A percentile compares a stretch with the other conserved stretches of the same genome.
These are phyloP conservation scores for Himalopsyche phryganea DNA, from an alignment of 1,140 invertebrate genomes.

Conservation along the genomic window DNA sequence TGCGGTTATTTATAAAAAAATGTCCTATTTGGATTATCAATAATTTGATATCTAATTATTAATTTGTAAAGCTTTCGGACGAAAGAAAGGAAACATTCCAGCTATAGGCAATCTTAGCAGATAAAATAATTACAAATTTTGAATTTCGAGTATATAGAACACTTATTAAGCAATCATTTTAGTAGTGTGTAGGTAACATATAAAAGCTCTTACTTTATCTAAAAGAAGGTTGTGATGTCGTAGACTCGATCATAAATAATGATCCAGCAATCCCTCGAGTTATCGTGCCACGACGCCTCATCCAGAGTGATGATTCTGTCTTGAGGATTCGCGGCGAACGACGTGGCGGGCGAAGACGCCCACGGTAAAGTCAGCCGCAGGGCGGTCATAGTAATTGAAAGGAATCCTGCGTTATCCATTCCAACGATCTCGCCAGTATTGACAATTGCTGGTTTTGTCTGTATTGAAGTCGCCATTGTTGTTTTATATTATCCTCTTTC, in stretches of 20 bases:
- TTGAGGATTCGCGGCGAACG: conserved; percentile 42
- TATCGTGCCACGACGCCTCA: conserved; percentile 66
- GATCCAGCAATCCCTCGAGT: conserved; percentile 64
- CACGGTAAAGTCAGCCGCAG: conserved; percentile 46
- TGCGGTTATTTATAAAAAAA: too few species aligned
- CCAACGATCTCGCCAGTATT: neutral
- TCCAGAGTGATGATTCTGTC: conserved; percentile 55
- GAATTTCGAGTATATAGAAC: too few species aligned
- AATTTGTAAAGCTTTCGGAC: too few species aligned
- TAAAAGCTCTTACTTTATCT: conserved; percentile 52
- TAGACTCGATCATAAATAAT: conserved; percentile 74
- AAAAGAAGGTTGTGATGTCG: conserved; percentile 69
- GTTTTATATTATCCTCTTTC: neutral
- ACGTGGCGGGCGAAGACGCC: conserved; percentile 33
- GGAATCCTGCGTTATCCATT: conserved; percentile 23
- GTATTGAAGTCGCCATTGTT: conserved; percentile 43
- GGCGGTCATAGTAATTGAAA: conserved; percentile 50
- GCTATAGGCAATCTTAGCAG: too few species aligned
- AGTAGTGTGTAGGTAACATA: too few species aligned
- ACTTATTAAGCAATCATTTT: too few species aligned
- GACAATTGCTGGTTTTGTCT: conserved; percentile 37
- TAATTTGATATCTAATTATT: too few species aligned
- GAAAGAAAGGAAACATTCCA: too few species aligned
- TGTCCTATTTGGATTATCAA: too few species aligned
- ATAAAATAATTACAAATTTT: too few species aligned